phyloP scores from a whole-genome alignment of 2,888 invertebrate species.

The Eurytoma adleriae region DNA sequence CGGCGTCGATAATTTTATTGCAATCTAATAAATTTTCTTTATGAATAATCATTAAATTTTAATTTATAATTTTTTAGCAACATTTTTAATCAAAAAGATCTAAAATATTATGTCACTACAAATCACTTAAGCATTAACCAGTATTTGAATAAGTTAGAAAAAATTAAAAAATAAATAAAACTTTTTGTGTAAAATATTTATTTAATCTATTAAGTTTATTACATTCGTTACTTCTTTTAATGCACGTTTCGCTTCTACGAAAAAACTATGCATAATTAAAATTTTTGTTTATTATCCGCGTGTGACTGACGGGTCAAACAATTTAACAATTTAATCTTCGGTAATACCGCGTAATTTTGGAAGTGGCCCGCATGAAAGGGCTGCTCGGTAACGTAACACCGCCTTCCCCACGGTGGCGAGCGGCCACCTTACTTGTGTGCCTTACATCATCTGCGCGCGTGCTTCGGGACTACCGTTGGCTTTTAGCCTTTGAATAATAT shows the following conservation, averaged over 20 bases:
- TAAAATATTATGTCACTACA: no score
- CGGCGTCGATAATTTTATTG: constrained; percentile 9
- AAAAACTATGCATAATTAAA: no score
- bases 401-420: neutral
- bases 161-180: no score
- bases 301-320: no score
- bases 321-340: no score
- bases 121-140: no score
- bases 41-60: neutral
- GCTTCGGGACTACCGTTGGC: constrained; percentile 63
- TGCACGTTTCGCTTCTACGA: neutral
- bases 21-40: neutral
- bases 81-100: no score
- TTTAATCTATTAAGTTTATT: no score
- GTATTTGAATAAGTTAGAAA: no score
- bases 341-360: neutral
- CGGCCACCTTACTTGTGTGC: constrained; percentile 20
- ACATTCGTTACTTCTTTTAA: no score
- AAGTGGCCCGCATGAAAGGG: constrained; percentile 35
- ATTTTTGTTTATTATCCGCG: no score
- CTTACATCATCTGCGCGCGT: constrained; percentile 67
- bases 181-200: no score
- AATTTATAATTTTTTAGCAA: neutral
- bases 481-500: constrained; percentile 76
- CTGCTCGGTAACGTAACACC: constrained; percentile 14